These are phyloP conservation scores for Biston betularia DNA, from an alignment of 2,888 invertebrate genomes.

Conservation along the genomic window DNA sequence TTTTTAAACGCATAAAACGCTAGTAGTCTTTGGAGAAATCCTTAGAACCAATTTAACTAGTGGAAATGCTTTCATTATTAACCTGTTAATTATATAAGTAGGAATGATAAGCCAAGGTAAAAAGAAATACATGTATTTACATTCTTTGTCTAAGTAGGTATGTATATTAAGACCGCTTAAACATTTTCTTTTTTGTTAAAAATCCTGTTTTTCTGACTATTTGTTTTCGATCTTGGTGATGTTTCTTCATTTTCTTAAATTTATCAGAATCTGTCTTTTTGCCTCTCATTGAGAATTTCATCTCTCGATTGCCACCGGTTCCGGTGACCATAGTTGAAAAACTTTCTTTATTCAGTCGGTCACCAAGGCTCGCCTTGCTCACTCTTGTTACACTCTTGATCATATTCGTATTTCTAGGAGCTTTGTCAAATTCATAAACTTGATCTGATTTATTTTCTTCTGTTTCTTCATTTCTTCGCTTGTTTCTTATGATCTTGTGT, in stretches of 20 bases:
- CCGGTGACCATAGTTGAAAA: constrained; percentile 78
- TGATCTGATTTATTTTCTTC: constrained; percentile 54
- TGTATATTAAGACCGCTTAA: constrained; percentile 57
- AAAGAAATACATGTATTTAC: constrained; percentile 2
- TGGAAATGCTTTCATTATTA: no score
- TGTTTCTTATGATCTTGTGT: constrained; percentile 87
- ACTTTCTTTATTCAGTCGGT: constrained; percentile 88
- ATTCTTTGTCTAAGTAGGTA: constrained; percentile 33
- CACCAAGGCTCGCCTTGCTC: constrained; percentile 90
- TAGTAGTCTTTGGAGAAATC: not conserved
- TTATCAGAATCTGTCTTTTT: constrained; percentile 83
- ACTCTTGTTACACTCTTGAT: constrained; percentile 80
- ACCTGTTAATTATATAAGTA: not conserved
- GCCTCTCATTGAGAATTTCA: constrained; percentile 90
- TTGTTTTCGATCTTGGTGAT: constrained; percentile 89
- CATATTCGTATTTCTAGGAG: constrained; percentile 81
- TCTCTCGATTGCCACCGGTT: constrained; percentile 91
- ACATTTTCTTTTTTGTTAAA: constrained; percentile 68
- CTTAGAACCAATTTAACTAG: no score
- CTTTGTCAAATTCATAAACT: constrained; percentile 68
- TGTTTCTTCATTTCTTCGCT: constrained; percentile 64
- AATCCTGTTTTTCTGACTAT: constrained; percentile 83
- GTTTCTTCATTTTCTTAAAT: constrained; percentile 88
- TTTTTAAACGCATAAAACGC: not conserved
- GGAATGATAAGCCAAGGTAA: not conserved